Evolutionary conservation across 1,140 invertebrate species (phyloP), one percentile per base, ranked within the genome.

Genomic region (Paralvinella palmiformis): DNA sequence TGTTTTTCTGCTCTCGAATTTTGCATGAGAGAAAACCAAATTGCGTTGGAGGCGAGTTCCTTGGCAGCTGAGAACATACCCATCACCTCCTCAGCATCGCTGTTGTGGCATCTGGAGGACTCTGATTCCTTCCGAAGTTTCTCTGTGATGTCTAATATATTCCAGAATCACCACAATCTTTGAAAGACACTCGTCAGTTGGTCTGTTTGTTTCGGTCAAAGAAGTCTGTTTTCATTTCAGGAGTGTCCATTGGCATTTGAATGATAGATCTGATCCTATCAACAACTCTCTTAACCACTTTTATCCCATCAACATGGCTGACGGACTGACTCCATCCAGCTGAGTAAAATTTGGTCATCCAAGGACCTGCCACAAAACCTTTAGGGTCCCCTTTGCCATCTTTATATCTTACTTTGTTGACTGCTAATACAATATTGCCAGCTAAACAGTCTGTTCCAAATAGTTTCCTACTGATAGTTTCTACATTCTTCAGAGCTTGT

Each of bases 381-480:
- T 62, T 52, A 5, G 60, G 41, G 31, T 62, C 48, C n/a, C 60
- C 60, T 10, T 48, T 57, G 41, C 48, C 60, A 62, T 62, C 60
- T 32, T 62, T 62, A 20, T 56, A 62, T 5, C 60, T 32, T 29
- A 60, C 15, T 24, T 60, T 60, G 35, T 60, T 60, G 33, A 60
- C 22, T 5, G 58, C 33, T 29, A 60, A 36, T 17, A 60, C 33
- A 24, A 60, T 36, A 41, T 60, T 60, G 33, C 10, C 33, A 35
- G 4, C 4, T 41, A 36, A 41, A 22, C n/a, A 7, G 22, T n/a
- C 37, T n/a, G n/a, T 41, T n/a, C 48, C 60, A 58, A 55, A 58
- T 17, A 62, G 17, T 27, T 53, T 62, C 4, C 60, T 44, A 7
- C 31, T 24, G 6, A 13, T n/a, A 17, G 27, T 17, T 32, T 62